A percentile compares a stretch with the other conserved stretches of the same genome.
These are phyloP conservation scores for Eucera pruinosa DNA, from an alignment of 2,888 invertebrate genomes.

Conservation along the genomic window DNA sequence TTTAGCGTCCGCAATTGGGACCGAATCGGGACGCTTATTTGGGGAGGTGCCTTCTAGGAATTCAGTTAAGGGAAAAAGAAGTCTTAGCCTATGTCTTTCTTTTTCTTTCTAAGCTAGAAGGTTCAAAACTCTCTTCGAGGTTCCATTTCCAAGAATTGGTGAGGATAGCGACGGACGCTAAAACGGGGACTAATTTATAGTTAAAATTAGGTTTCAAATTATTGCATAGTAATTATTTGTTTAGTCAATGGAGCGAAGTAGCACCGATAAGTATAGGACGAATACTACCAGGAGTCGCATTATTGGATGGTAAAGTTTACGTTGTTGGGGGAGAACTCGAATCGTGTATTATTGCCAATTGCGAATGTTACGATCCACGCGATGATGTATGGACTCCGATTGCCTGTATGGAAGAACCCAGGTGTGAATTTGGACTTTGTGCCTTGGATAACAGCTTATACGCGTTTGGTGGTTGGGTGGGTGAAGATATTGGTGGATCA, in stretches of 20 bases:
- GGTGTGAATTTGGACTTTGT: constrained; percentile 96
- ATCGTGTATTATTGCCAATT: constrained; percentile 94
- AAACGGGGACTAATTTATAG: too few relatives aligned
- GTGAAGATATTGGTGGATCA: constrained; percentile 94
- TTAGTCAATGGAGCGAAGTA: constrained; percentile 92
- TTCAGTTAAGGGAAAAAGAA: too few relatives aligned
- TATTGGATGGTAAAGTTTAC: constrained; percentile 93
- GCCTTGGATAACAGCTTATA: constrained; percentile 93
- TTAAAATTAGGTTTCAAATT: constrained; percentile 15
- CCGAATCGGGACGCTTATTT: too few relatives aligned
- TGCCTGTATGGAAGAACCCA: constrained; percentile 90
- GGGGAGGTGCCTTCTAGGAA: too few relatives aligned
- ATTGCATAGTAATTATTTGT: constrained; percentile 10
- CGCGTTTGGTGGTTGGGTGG: constrained; percentile 97
- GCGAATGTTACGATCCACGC: constrained; percentile 93
- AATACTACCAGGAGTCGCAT: constrained; percentile 94
- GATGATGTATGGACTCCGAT: constrained; percentile 85
- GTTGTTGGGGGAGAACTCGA: constrained; percentile 97
- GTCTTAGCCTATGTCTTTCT: too few relatives aligned
- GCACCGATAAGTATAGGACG: constrained; percentile 93
- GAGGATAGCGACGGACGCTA: too few relatives aligned
- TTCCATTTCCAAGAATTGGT: too few relatives aligned
- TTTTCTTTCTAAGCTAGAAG: too few relatives aligned
- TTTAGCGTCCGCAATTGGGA: too few relatives aligned
- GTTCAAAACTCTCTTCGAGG: too few relatives aligned